Percentiles rank a stretch among this genome's conserved stretches.
Evolutionary conservation across 2,888 invertebrate genomes (phyloP).

Genomic region (Doris montereyensis): DNA sequence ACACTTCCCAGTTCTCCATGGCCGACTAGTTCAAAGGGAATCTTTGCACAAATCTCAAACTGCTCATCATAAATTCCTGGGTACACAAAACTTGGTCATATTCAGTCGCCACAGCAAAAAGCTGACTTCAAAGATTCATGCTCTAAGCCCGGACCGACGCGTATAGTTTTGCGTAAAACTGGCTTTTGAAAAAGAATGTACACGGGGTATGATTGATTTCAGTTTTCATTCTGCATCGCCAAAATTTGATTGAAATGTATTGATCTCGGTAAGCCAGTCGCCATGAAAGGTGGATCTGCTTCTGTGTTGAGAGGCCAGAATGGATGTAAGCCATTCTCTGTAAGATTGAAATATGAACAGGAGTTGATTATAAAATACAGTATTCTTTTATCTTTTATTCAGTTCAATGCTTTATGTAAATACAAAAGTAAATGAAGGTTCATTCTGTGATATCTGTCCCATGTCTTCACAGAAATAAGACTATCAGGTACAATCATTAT

Average conservation of each 20-base stretch:
- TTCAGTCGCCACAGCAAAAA: slow-evolving; percentile 58
- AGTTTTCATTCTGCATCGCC: slow-evolving; percentile 49
- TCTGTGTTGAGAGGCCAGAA: slow-evolving; percentile 63
- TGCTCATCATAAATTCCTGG: slow-evolving; percentile 70
- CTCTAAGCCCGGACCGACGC: slow-evolving; percentile 60
- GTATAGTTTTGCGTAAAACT: slow-evolving; percentile 54
- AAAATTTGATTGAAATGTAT: slow-evolving; percentile 55
- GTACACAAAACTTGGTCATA: slow-evolving; percentile 64
- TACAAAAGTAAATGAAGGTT: too few relatives aligned
- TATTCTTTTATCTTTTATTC: too few relatives aligned
- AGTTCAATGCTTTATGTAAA: too few relatives aligned
- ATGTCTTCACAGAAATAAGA: too few relatives aligned
- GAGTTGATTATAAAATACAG: neutral
- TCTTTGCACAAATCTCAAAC: slow-evolving; percentile 66
- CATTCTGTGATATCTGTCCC: too few relatives aligned
- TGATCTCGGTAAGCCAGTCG: slow-evolving; percentile 60
- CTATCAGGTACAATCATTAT: too few relatives aligned
- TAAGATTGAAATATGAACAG: neutral
- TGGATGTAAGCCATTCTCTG: slow-evolving; percentile 63
- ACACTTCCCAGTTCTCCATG: slow-evolving; percentile 63
- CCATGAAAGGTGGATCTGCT: slow-evolving; percentile 63
- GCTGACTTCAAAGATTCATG: slow-evolving; percentile 61
- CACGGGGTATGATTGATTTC: slow-evolving; percentile 51
- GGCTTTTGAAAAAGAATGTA: slow-evolving; percentile 55
- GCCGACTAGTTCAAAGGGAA: slow-evolving; percentile 67